Base-by-base conservation (phyloP, 2,113 vertebrate species). In the Saccopteryx bilineata region DNA sequence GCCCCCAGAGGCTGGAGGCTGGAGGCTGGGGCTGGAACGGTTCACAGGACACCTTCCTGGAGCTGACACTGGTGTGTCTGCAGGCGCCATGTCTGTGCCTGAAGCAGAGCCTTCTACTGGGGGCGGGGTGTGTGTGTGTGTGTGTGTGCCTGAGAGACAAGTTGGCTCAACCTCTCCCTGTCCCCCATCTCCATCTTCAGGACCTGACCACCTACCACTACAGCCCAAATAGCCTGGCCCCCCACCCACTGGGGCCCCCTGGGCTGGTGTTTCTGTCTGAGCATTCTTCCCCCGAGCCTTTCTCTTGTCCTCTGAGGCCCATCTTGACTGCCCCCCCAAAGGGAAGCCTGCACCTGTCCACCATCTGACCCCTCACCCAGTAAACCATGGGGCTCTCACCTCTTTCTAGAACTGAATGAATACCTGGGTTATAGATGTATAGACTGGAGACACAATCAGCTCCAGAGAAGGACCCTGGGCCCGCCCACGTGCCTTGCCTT, bases 1-100 rank as follows among this genome's bases (percentile, higher is more conserved):
- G 28, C 33, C 46, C 33, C 39, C 39, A 61, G 61, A 23, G 14
- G 52, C 15, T 26, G 56, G 63, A 19, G 28, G 39, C 10, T 63
- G 26, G 63, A 19, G 28, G 52, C 10, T 63, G 26, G 0, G 1
- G 58, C n/a, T 0, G 1, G 65, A 56, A 23, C 28, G 4, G 28
- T 31, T 6, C 60, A 9, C 31, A 19, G 39, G 56, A 79, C 2
- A 0, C 13, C 65, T 63, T 31, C 60, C 65, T 1, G 2, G 14
- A 39, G 80, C 61, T 2, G 9, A 61, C 7, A 9, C 39, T 39
- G 3, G 18, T 7, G 15, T 28, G 78, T 23, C 33, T 24, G 72
- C n/a, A 68, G 26, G 18, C 14, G 28, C 39, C 48, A 8, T 2
- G 5, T 12, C 63, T 31, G 33, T 54, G 21, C 33, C n/a, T 4